A percentile compares a stretch with the other conserved stretches of the same genome.
Evolutionary conservation across 2,888 invertebrate species (phyloP).

Genomic region (Trisateles emortualis): DNA sequence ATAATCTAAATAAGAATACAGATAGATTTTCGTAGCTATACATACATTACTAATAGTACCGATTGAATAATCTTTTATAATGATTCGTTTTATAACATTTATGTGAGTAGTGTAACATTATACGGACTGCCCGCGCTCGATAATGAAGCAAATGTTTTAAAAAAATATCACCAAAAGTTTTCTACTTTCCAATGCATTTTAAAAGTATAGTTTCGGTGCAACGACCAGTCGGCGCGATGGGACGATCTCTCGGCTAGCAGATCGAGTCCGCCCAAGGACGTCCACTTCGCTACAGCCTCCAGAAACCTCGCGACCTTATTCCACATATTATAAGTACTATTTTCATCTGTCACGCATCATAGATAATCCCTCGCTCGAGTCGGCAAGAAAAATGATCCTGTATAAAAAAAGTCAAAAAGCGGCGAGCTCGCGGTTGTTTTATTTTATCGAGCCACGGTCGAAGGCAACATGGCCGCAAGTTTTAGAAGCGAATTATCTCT

Average conservation of each 20-base stretch:
- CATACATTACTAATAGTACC: conserved; percentile 5
- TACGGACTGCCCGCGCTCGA: conserved; percentile 10
- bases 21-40: not conserved
- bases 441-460: conserved; percentile 75
- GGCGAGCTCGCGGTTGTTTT: conserved; percentile 79
- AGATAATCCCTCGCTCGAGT: conserved; percentile 74
- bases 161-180: conserved; percentile 73
- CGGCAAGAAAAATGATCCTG: conserved; percentile 86
- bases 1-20: not conserved
- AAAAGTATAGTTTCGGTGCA: conserved; percentile 83
- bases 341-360: conserved; percentile 49
- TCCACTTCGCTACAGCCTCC: conserved; percentile 74
- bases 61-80: conserved; percentile 12
- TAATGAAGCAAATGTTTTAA: conserved; percentile 46
- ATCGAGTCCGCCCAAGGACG: conserved; percentile 87
- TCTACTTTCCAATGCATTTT: conserved; percentile 86
- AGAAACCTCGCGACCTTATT: conserved; percentile 58
- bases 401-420: conserved; percentile 81
- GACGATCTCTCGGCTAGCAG: conserved; percentile 85
- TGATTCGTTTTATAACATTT: conserved; percentile 3
- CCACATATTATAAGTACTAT: conserved; percentile 46
- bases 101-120: conserved; percentile 15
- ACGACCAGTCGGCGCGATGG: conserved; percentile 82
- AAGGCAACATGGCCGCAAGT: conserved; percentile 82
- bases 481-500: conserved; percentile 77